Percentiles rank a stretch among this genome's conserved stretches.
These are phyloP conservation scores for Erpobdella octoculata DNA, from an alignment of 2,888 invertebrate genomes.

Conservation along the genomic window DNA sequence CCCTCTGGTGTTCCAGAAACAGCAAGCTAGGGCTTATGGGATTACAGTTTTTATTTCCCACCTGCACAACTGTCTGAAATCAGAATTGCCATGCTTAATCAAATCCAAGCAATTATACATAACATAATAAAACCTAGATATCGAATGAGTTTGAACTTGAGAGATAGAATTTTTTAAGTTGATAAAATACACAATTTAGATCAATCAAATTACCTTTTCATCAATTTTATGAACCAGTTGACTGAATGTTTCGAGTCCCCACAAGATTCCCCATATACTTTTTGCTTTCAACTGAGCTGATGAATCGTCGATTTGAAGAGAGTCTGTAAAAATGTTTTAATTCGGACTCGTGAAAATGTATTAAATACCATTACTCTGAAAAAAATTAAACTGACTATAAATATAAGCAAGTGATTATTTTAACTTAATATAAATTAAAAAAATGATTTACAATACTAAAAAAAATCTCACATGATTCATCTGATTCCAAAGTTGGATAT, in stretches of 20 bases:
- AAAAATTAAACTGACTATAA: not conserved
- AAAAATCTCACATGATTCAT: constrained; percentile 63
- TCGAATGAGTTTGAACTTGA: too few relatives aligned
- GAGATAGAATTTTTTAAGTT: too few relatives aligned
- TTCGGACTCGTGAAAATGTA: not conserved
- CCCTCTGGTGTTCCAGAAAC: too few relatives aligned
- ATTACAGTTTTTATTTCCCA: too few relatives aligned
- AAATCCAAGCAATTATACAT: too few relatives aligned
- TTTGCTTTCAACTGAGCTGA: constrained; percentile 45
- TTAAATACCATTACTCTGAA: not conserved
- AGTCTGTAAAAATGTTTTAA: constrained; percentile 40
- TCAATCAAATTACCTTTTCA: too few relatives aligned
- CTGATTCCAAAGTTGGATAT: constrained; percentile 64
- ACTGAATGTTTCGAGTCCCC: constrained; percentile 77
- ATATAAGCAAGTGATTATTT: not conserved
- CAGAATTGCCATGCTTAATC: too few relatives aligned
- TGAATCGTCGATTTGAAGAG: constrained; percentile 58
- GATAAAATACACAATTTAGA: too few relatives aligned
- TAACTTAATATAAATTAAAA: constrained; percentile 6
- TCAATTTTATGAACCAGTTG: constrained; percentile 59
- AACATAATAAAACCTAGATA: too few relatives aligned
- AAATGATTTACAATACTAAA: not conserved
- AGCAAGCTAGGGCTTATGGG: too few relatives aligned
- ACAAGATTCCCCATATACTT: constrained; percentile 70
- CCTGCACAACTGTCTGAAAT: too few relatives aligned